These are phyloP conservation scores for Nephrotoma appendiculata DNA, from an alignment of 2,888 invertebrate genomes.

Conservation along the genomic window DNA sequence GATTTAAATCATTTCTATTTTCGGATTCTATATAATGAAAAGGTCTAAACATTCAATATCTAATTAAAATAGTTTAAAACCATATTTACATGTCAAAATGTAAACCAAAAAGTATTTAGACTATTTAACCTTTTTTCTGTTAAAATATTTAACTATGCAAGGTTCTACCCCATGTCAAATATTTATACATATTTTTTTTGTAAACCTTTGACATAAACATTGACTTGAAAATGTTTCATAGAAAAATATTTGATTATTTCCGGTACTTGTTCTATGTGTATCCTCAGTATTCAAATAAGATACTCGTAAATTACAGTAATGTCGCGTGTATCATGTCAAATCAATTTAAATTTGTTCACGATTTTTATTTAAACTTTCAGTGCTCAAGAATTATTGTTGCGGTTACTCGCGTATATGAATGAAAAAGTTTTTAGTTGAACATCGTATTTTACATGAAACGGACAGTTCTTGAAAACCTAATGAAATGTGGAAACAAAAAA, in stretches of 20 bases:
- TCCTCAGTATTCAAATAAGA: background rate
- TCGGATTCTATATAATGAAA: background rate
- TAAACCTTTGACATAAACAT: background rate
- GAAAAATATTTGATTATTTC: background rate
- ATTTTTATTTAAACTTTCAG: background rate
- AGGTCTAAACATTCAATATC: background rate
- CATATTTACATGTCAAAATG: background rate
- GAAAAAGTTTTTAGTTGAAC: background rate
- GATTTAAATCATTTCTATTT: background rate
- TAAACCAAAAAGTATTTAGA: background rate
- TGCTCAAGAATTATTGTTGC: background rate
- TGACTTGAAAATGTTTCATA: background rate
- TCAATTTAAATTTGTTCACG: background rate
- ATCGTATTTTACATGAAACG: background rate
- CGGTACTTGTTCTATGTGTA: background rate
- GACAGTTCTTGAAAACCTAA: background rate
- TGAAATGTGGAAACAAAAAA: background rate
- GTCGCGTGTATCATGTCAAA: background rate
- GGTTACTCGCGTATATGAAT: background rate
- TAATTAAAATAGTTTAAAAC: background rate
- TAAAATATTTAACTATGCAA: background rate
- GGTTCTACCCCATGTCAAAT: background rate
- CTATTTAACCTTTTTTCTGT: background rate
- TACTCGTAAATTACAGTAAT: background rate
- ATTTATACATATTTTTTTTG: background rate